phyloP scores from a whole-genome alignment of 2,113 vertebrate species.

The Zeus faber region DNA sequence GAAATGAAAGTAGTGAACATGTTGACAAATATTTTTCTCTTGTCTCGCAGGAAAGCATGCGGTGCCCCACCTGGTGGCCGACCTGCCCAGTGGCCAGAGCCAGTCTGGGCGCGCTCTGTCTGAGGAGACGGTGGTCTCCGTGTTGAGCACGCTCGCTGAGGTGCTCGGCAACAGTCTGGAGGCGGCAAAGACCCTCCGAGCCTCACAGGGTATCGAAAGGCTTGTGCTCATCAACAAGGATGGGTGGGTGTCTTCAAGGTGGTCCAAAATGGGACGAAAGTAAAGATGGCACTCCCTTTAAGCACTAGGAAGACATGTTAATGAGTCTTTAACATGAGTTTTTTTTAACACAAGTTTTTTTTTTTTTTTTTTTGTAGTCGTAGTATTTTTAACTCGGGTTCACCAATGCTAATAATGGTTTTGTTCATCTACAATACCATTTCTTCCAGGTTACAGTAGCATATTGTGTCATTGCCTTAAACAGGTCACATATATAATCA shows the following conservation, averaged over 20 bases:
- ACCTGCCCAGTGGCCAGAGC: constrained; percentile 87
- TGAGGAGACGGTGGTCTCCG: constrained; percentile 89
- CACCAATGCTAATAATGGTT: too few relatives aligned
- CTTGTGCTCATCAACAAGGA: constrained; percentile 95
- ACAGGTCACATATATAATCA: too few relatives aligned
- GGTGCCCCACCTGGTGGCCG: constrained; percentile 87
- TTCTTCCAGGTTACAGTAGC: too few relatives aligned
- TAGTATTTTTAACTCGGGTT: too few relatives aligned
- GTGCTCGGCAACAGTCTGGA: constrained; percentile 89
- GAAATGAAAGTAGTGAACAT: too few relatives aligned
- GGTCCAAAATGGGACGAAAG: not conserved
- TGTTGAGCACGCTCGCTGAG: constrained; percentile 91
- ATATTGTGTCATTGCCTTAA: too few relatives aligned
- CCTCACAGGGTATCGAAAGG: constrained; percentile 92
- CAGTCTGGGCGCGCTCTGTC: constrained; percentile 79
- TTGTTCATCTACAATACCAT: too few relatives aligned
- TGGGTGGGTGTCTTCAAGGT: constrained; percentile 79
- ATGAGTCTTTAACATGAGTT: too few relatives aligned
- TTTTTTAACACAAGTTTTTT: too few relatives aligned
- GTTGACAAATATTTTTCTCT: too few relatives aligned
- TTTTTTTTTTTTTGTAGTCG: too few relatives aligned
- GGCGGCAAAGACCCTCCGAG: constrained; percentile 88
- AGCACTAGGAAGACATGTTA: too few relatives aligned
- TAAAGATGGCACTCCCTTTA: not conserved
- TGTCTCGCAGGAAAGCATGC: constrained; percentile 73